A percentile compares a stretch with the other conserved stretches of the same genome.
Evolutionary conservation across 2,888 invertebrate species (phyloP).

Genomic region (Pristionchus japonicus): DNA sequence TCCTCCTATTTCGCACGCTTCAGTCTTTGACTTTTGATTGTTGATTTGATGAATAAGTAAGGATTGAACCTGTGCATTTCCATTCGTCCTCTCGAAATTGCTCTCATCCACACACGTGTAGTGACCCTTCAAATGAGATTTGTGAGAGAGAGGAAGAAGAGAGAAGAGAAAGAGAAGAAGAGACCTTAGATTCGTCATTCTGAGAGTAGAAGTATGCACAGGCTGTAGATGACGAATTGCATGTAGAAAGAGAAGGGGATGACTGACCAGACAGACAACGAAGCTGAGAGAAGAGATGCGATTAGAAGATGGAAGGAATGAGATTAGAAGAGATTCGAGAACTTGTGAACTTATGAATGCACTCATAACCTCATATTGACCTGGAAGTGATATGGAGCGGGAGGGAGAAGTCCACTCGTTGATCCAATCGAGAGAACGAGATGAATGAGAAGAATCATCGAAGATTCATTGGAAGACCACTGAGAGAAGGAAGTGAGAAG

Average conservation of each 20-base stretch:
- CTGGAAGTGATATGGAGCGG: constrained; percentile 23
- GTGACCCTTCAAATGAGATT: constrained; percentile 38
- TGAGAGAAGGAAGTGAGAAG: constrained; percentile 12
- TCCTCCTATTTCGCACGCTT: not conserved
- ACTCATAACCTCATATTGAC: not conserved
- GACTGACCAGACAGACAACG: not conserved
- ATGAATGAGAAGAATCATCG: not conserved
- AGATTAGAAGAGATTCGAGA: not conserved
- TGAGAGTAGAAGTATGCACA: constrained; percentile 41
- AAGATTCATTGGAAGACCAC: not conserved
- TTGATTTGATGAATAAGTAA: not conserved
- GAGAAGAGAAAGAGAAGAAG: constrained; percentile 29
- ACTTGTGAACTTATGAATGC: too few species aligned
- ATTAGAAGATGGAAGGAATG: not conserved
- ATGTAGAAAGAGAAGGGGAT: constrained; percentile 6
- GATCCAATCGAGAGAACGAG: not conserved
- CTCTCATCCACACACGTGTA: constrained; percentile 43
- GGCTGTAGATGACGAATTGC: constrained; percentile 33
- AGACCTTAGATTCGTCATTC: constrained; percentile 25
- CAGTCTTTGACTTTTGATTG: not conserved
- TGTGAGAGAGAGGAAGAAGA: constrained; percentile 30
- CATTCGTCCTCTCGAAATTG: not conserved
- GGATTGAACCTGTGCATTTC: not conserved
- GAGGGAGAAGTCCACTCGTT: not conserved
- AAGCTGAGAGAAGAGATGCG: not conserved